Base-by-base conservation (phyloP, 30 jellyfish, hydroid and myxozoan genomes). In the Hydra vulgaris region DNA sequence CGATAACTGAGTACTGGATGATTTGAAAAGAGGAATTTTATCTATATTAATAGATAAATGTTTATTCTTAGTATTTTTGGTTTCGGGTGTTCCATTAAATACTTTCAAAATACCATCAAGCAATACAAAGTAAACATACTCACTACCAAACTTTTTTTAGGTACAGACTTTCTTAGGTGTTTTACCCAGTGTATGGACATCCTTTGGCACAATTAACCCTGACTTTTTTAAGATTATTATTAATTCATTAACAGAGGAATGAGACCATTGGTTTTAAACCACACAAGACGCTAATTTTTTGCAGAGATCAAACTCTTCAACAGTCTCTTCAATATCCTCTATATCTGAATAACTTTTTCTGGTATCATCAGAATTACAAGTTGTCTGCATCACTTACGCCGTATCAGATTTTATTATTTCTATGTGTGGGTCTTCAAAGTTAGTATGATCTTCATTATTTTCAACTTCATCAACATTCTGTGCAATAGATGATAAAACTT, bases 1-100 rank as follows among this genome's bases (percentile, higher is more conserved):
- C 81, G 82, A 78, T 53, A 78, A 25, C 79, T 78, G 85, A 78
- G 69, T 55, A 78, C 53, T 78, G 26, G 85, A 78, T 78, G 85
- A 27, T n/a, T n/a, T n/a, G n/a, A n/a, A n/a, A n/a, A n/a, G n/a
- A n/a, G n/a, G n/a, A n/a, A n/a, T n/a, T n/a, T n/a, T n/a, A n/a
- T n/a, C n/a, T n/a, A n/a, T n/a, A n/a, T n/a, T n/a, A n/a, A n/a
- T n/a, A n/a, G n/a, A n/a, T n/a, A n/a, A n/a, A n/a, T n/a, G n/a
- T n/a, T n/a, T n/a, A n/a, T n/a, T n/a, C n/a, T n/a, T n/a, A n/a
- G n/a, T n/a, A 17, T 15, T n/a, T n/a, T 56, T n/a, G n/a, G n/a
- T n/a, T n/a, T n/a, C n/a, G n/a, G n/a, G n/a, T n/a, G n/a, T n/a
- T n/a, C n/a, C n/a, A 23, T 24, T 18, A 73, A n/a, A n/a, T n/a